Evolutionary conservation across 2,888 invertebrate genomes (phyloP).

Genomic region (Proisotoma minuta): DNA sequence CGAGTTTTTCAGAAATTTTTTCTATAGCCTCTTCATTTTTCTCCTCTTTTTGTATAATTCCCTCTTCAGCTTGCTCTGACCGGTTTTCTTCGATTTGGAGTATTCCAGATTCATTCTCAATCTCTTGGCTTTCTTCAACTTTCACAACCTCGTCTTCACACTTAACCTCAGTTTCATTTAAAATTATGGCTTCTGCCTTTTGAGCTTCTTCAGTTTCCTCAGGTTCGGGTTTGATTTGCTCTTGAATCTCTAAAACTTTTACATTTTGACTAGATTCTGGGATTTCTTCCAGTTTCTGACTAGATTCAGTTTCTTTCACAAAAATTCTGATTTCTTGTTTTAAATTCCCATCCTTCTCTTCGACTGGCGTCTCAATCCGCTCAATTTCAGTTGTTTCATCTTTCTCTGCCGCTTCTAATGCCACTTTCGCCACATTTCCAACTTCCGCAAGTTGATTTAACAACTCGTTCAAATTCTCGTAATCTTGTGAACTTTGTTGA

Average conservation of each 20-base stretch:
- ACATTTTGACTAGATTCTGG: background rate
- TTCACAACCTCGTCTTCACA: background rate
- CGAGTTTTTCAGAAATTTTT: background rate
- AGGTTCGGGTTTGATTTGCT: background rate
- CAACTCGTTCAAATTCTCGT: conserved; percentile 7
- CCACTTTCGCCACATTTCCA: background rate
- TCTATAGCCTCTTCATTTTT: background rate
- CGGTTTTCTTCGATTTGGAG: background rate
- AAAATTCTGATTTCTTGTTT: background rate
- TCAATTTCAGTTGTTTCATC: background rate
- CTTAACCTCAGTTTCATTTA: background rate
- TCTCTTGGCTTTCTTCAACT: background rate
- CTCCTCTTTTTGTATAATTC: background rate
- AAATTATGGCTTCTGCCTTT: background rate
- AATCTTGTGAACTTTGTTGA: conserved; percentile 1
- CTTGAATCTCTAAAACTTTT: too few species aligned
- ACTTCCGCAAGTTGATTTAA: background rate
- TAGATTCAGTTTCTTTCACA: background rate
- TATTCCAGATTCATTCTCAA: background rate
- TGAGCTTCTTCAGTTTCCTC: too few species aligned
- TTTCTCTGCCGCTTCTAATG: background rate
- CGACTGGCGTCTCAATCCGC: background rate
- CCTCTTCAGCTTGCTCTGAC: background rate
- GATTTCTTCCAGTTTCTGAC: background rate
- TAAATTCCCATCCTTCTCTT: background rate